Conservation (phyloP, 2,888 invertebrate species). For the Ophraella communa region DNA sequence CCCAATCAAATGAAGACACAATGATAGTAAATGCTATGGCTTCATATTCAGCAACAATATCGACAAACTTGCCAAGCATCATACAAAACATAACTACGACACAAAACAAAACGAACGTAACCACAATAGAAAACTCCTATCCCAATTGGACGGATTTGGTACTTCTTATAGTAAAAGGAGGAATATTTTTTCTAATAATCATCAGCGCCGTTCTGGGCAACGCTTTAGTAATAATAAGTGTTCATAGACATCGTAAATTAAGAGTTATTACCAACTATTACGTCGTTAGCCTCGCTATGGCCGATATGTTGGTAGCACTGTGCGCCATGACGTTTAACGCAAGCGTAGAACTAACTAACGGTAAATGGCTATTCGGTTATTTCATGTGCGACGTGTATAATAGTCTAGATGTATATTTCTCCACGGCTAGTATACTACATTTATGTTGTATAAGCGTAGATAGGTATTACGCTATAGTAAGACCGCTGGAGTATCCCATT, state of each 20-base stretch:
- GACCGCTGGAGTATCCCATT: conserved; percentile 89
- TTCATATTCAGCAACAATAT: conserved; percentile 56
- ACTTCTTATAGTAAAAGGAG: conserved; percentile 73
- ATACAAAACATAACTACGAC: conserved; percentile 48
- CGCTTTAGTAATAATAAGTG: conserved; percentile 86
- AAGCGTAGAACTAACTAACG: conserved; percentile 79
- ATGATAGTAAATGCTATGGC: conserved; percentile 61
- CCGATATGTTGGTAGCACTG: conserved; percentile 90
- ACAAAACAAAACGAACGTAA: conserved; percentile 51
- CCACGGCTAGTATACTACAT: conserved; percentile 89
- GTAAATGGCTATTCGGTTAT: conserved; percentile 87
- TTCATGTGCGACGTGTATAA: conserved; percentile 95
- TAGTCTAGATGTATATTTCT: conserved; percentile 92
- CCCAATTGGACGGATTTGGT: conserved; percentile 65
- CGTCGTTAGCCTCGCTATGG: conserved; percentile 92
- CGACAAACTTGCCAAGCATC: conserved; percentile 46
- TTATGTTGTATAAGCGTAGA: conserved; percentile 95
- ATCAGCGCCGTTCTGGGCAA: conserved; percentile 87
- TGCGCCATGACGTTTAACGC: conserved; percentile 94
- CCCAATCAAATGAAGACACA: conserved; percentile 39
- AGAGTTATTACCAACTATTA: conserved; percentile 94
- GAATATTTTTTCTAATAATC: conserved; percentile 70
- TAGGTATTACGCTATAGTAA: conserved; percentile 84
- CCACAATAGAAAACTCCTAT: conserved; percentile 54
- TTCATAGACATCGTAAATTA: conserved; percentile 79